These are phyloP conservation scores for Hystrix brachyura DNA, from an alignment of 2,113 vertebrate genomes.

Conservation along the genomic window DNA sequence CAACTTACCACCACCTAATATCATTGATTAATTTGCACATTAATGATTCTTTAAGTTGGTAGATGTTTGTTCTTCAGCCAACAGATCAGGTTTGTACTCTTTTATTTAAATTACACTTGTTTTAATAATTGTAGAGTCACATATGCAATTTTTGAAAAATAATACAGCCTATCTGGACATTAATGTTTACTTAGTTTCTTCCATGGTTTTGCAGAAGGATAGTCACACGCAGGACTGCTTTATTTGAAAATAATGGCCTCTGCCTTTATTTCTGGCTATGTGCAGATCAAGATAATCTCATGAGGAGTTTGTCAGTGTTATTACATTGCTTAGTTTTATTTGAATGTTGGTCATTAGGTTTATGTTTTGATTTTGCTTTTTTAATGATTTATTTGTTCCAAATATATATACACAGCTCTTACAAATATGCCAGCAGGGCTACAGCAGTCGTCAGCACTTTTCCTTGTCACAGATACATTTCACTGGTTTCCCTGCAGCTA, in stretches of 20 bases:
- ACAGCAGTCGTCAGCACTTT: not conserved
- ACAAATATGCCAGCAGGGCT: not conserved
- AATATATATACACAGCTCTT: too few relatives aligned
- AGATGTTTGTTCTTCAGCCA: not conserved
- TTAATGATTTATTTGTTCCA: not conserved
- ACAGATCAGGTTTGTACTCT: not conserved
- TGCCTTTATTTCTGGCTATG: not conserved
- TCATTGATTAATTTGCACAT: not conserved
- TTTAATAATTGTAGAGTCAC: not conserved
- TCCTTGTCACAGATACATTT: not conserved
- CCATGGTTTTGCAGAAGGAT: not conserved
- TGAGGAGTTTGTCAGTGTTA: not conserved
- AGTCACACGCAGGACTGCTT: not conserved
- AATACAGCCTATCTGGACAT: too few relatives aligned
- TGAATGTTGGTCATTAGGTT: not conserved
- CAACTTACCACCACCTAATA: not conserved
- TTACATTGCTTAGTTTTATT: not conserved
- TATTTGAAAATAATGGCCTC: not conserved
- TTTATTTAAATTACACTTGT: not conserved
- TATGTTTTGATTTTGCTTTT: not conserved
- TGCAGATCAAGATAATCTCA: not conserved
- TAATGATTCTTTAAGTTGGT: too few relatives aligned
- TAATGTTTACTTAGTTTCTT: not conserved
- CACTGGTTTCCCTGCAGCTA: not conserved
- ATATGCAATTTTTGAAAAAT: not conserved